These are phyloP conservation scores for Panurus biarmicus DNA, from an alignment of 2,113 vertebrate genomes.

Conservation along the genomic window DNA sequence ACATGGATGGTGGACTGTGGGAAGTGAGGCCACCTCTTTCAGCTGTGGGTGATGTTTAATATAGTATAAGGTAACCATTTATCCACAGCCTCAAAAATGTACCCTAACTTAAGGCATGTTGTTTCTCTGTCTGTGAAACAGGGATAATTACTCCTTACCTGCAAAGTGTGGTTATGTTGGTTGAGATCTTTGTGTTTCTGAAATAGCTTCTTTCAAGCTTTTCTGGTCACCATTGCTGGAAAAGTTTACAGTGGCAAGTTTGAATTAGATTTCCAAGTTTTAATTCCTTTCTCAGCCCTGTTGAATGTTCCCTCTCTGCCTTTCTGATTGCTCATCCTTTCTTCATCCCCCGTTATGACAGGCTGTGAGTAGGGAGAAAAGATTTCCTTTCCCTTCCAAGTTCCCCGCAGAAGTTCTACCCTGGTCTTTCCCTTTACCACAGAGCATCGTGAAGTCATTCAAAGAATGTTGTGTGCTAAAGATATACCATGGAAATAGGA, in stretches of 20 bases:
- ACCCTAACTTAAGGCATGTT: not conserved
- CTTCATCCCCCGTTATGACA: not conserved
- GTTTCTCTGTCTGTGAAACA: not conserved
- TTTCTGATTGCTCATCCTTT: not conserved
- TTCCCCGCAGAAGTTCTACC: not conserved
- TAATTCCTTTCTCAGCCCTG: not conserved
- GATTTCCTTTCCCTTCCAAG: slow-evolving; percentile 10
- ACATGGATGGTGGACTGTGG: not conserved
- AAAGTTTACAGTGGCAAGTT: not conserved
- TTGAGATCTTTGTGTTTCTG: not conserved
- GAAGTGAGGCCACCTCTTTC: not conserved
- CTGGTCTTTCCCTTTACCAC: slow-evolving; percentile 7
- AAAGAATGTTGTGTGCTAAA: slow-evolving; percentile 19
- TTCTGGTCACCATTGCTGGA: not conserved
- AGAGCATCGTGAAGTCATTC: not conserved
- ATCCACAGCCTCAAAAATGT: not conserved
- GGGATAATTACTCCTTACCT: not conserved
- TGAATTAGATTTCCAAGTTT: not conserved
- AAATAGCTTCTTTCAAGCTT: not conserved
- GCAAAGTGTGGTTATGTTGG: not conserved
- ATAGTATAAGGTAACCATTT: not conserved
- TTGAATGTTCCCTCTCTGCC: not conserved
- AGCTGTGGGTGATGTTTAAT: not conserved
- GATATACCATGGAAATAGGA: not conserved
- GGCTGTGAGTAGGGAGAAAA: not conserved